Evolutionary conservation across 2,113 vertebrate species (phyloP).

Genomic region (Varanus komodoensis): DNA sequence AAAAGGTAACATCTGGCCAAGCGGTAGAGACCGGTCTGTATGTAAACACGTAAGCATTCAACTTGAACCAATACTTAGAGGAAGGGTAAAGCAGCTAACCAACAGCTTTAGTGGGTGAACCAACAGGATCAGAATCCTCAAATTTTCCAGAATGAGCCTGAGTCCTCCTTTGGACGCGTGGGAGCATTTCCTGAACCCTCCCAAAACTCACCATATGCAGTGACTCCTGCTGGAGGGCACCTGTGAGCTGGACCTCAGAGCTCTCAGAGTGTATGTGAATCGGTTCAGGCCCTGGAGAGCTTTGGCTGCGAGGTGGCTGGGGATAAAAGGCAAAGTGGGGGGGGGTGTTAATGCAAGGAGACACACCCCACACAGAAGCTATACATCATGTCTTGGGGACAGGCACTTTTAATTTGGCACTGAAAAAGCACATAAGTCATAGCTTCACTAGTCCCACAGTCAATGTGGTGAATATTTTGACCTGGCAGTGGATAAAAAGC

Average conservation of each 20-base stretch:
- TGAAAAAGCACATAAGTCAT: background rate
- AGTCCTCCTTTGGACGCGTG: background rate
- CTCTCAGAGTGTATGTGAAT: background rate
- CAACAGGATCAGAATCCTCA: background rate
- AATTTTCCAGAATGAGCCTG: background rate
- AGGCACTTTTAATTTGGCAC: background rate
- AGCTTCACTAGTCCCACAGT: background rate
- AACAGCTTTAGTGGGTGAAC: background rate
- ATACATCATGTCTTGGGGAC: background rate
- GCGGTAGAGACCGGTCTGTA: background rate
- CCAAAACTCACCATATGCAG: conserved; percentile 11
- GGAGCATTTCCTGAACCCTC: background rate
- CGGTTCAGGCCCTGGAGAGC: background rate
- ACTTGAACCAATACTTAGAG: background rate
- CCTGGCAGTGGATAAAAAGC: background rate
- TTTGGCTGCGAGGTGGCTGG: conserved; percentile 21
- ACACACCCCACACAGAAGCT: background rate
- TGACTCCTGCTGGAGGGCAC: background rate
- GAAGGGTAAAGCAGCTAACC: background rate
- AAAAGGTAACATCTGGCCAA: background rate
- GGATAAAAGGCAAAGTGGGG: background rate
- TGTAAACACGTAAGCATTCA: background rate
- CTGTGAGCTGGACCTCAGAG: background rate
- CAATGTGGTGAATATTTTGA: background rate
- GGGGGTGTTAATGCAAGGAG: background rate